These are phyloP conservation scores for Otolemur garnettii DNA, from an alignment of 2,113 vertebrate genomes.

Conservation along the genomic window DNA sequence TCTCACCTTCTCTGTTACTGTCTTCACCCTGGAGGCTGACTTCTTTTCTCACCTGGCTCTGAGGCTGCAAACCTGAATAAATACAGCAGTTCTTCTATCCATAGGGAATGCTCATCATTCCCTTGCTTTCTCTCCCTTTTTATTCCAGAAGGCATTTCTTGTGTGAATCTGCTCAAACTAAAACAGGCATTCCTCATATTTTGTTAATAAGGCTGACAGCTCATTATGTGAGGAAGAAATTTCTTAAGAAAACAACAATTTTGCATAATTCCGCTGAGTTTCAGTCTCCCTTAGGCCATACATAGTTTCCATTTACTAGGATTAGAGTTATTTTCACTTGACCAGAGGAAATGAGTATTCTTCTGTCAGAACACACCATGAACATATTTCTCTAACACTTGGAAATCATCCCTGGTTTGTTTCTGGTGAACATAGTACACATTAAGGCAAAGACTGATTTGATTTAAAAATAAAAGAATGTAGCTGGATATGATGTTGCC, in stretches of 20 bases:
- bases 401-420: constrained; percentile 58
- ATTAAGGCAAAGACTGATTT: not conserved
- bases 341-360: constrained; percentile 40
- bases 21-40: rapidly evolving
- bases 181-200: constrained; percentile 27
- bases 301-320: constrained; percentile 54
- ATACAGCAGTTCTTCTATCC: rapidly evolving
- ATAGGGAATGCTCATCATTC: not conserved
- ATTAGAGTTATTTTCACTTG: constrained; percentile 58
- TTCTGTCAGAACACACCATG: constrained; percentile 51
- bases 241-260: constrained; percentile 58
- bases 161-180: constrained; percentile 41
- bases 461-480: constrained; percentile 62
- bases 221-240: constrained; percentile 49
- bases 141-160: constrained; percentile 3
- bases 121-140: not conserved
- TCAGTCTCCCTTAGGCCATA: constrained; percentile 13
- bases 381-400: constrained; percentile 57
- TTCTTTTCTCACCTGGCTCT: not conserved
- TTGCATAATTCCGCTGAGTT: not conserved
- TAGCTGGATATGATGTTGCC: constrained; percentile 46
- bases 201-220: constrained; percentile 53
- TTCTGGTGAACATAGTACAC: constrained; percentile 56
- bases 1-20: no score
- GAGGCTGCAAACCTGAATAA: not conserved